These are phyloP conservation scores for Abrostola tripartita DNA, from an alignment of 2,888 invertebrate species.

Conservation along the genomic window DNA sequence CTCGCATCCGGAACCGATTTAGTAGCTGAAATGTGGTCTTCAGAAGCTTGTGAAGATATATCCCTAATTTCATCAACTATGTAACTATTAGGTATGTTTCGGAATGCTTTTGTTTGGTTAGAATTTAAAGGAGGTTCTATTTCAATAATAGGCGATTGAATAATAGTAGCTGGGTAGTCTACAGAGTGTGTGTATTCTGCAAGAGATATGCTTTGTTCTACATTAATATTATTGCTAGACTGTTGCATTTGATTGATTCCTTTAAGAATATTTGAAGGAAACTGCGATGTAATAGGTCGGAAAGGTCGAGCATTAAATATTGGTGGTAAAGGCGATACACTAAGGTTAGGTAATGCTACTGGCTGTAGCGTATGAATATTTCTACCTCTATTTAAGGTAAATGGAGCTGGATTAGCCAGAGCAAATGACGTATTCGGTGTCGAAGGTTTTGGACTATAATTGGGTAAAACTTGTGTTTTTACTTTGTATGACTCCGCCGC, in stretches of 20 bases:
- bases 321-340: slow-evolving; percentile 89
- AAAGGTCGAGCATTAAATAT: slow-evolving; percentile 90
- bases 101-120: slow-evolving; percentile 78
- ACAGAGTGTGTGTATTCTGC: slow-evolving; percentile 91
- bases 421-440: slow-evolving; percentile 75
- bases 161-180: slow-evolving; percentile 91
- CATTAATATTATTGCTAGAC: slow-evolving; percentile 79
- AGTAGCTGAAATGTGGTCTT: slow-evolving; percentile 80
- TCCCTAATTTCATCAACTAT: slow-evolving; percentile 81
- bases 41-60: slow-evolving; percentile 86
- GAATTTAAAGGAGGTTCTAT: slow-evolving; percentile 75
- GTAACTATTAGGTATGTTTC: slow-evolving; percentile 79
- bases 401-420: slow-evolving; percentile 81
- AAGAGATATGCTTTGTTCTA: slow-evolving; percentile 90
- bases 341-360: slow-evolving; percentile 90
- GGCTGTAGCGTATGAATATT: slow-evolving; percentile 87
- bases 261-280: slow-evolving; percentile 67
- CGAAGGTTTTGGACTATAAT: slow-evolving; percentile 59
- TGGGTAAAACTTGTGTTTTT: slow-evolving; percentile 77
- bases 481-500: slow-evolving; percentile 82
- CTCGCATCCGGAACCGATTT: slow-evolving; percentile 79
- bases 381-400: slow-evolving; percentile 80
- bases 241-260: slow-evolving; percentile 75
- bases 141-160: slow-evolving; percentile 91
- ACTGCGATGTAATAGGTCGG: slow-evolving; percentile 68